Base-by-base conservation (phyloP, 2,113 vertebrate species). In the Campylomormyrus tamandua region DNA sequence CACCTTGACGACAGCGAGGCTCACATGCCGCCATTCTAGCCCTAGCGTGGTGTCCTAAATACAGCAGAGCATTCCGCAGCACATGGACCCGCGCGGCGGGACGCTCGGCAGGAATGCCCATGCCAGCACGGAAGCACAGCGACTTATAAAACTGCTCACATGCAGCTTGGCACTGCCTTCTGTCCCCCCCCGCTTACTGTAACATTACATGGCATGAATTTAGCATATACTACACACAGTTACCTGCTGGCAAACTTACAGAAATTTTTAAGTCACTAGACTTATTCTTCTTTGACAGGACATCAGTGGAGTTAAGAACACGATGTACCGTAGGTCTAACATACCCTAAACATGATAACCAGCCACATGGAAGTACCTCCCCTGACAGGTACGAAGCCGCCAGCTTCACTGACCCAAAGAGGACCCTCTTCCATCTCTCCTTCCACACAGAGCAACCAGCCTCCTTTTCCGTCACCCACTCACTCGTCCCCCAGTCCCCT, bases 1-100 rank as follows among this genome's bases (percentile, higher is more conserved):
- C 90, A 0, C 35, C 35, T 39, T 39, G 35, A 39, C 35, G 35
- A 39, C 35, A 39, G 35, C 2, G 35, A 39, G 35, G 87, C 90
- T 90, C 93, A 92, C 90, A 93, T 92, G 92, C 91, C 91, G 90
- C 88, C 91, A 90, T 84, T 91, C 90, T 89, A 91, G 91, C 92
- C 92, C 91, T 91, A 39, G 39, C 91, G 89, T 70, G 91, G 88
- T 90, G 88, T 89, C 90, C 90, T 91, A 91, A 94, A 94, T 92
- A 89, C 87, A 89, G 24, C n/a, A 27, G 49, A 87, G 53, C 70
- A 83, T 27, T 46, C 21, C 24, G 27, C 42, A 6, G n/a, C 35
- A 83, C 90, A 83, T n/a, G 24, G 39, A 48, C 50, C 31, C 11
- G 45, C 17, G 19, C 48, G 13, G 6, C 13, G 13, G 77, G 77